Evolutionary conservation across 2,797 vertebrate species (phyloP), one percentile per base, ranked within the genome.

Genomic region (Parotocinclus haroldoi): DNA sequence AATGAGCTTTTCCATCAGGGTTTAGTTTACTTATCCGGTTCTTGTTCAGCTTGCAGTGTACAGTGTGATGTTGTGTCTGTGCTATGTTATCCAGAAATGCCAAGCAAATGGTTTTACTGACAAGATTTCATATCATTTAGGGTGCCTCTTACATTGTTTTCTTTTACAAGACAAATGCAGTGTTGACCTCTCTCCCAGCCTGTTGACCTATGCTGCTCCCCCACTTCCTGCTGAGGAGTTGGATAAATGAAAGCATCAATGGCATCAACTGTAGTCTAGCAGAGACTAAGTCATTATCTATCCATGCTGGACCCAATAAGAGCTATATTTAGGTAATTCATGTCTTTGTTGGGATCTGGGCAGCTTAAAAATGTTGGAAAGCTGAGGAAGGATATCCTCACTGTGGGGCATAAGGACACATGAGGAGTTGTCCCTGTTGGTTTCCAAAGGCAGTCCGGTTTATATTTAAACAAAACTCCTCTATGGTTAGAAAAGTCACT

Each of bases 231-330:
- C 48, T 51, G 54, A 54, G n/a, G 56, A 68, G 56, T 58, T 52
- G 46, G 46, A 74, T 72, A 67, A 75, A 78, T 68, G 80, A 68
- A 55, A 78, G 48, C 74, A 72, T 79, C 82, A 85, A 71, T 80
- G 65, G 70, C 75, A 73, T 45, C 49, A 61, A 66, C 66, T 84
- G 79, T 82, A 79, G 66, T 79, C 73, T 73, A 58, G 66, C 49
- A 64, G 65, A 63, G 44, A 58, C 1, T 68, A 50, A 50, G 66
- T 68, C 45, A 13, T 53, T 57, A 65, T 54, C 55, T 13, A 16
- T 54, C 27, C 70, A 44, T 57, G 11, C n/a, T 46, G 8, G 58
- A 66, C 72, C 72, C 37, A 61, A 55, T 46, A 18, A 58, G 68
- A 78, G 55, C 78, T 71, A 64, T 10, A 56, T 54, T 45, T 57